phyloP scores from a whole-genome alignment of 2,888 invertebrate genomes.

The Ernsta delagoae region DNA sequence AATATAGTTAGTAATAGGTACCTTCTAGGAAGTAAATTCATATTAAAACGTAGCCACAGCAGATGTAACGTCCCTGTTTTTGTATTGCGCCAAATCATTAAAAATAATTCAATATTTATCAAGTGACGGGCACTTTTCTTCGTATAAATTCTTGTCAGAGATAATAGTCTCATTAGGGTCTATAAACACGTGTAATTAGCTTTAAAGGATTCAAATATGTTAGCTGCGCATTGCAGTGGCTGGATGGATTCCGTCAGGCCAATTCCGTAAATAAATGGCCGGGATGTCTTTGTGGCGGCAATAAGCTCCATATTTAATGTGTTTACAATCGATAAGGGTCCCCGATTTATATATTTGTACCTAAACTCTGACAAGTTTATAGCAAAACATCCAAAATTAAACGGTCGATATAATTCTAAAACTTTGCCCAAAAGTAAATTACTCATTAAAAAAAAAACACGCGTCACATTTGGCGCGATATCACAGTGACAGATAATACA shows the following conservation, averaged over 20 bases:
- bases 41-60: too few species aligned
- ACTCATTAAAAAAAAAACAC: not conserved
- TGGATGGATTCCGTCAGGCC: slow-evolving; percentile 11
- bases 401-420: not conserved
- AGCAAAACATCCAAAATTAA: not conserved
- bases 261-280: slow-evolving; percentile 37
- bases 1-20: too few species aligned
- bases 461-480: not conserved
- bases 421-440: not conserved
- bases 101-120: slow-evolving; percentile 23
- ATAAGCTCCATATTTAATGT: slow-evolving; percentile 37
- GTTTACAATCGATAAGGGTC: slow-evolving; percentile 22
- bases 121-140: slow-evolving; percentile 32
- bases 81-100: not conserved
- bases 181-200: slow-evolving; percentile 34
- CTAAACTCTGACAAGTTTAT: not conserved
- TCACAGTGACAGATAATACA: not conserved
- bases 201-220: slow-evolving; percentile 29
- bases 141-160: slow-evolving; percentile 26
- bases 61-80: too few species aligned
- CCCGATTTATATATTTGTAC: slow-evolving; percentile 11
- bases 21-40: too few species aligned
- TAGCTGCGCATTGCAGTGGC: slow-evolving; percentile 8
- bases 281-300: slow-evolving; percentile 37
- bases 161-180: slow-evolving; percentile 42